Percentiles rank a stretch among this genome's conserved stretches.
phyloP scores from a whole-genome alignment of 2,888 invertebrate genomes.

The Drosophila quinaria region DNA sequence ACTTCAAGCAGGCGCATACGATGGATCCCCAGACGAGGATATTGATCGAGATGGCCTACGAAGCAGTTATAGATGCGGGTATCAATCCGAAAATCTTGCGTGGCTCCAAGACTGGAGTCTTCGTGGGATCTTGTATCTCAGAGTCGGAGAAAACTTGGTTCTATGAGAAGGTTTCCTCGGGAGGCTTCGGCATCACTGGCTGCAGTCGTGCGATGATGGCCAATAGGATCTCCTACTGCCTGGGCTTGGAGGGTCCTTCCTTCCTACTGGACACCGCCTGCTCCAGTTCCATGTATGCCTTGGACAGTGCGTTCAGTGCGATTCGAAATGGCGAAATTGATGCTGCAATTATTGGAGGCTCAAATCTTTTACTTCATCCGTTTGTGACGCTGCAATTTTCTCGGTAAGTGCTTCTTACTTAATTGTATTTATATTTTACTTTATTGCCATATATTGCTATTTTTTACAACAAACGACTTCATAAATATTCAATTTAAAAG shows the following conservation, averaged over 20 bases:
- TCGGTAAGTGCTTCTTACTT: constrained; percentile 85
- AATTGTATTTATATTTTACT: no score
- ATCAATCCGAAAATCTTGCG: constrained; percentile 89
- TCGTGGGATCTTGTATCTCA: constrained; percentile 90
- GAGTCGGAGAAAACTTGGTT: constrained; percentile 91
- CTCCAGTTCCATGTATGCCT: constrained; percentile 95
- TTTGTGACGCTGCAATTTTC: constrained; percentile 95
- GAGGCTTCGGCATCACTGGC: constrained; percentile 87
- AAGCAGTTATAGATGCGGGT: constrained; percentile 92
- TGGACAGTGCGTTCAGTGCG: constrained; percentile 93
- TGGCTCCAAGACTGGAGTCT: constrained; percentile 91
- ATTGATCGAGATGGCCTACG: constrained; percentile 91
- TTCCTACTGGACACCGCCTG: constrained; percentile 97
- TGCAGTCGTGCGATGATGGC: constrained; percentile 97
- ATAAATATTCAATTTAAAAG: no score
- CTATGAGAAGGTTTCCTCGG: constrained; percentile 88
- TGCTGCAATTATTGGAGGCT: constrained; percentile 95
- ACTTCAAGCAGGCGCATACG: constrained; percentile 91
- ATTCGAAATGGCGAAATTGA: constrained; percentile 94
- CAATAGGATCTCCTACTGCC: constrained; percentile 94
- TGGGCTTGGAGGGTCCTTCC: constrained; percentile 95
- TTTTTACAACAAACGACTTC: no score
- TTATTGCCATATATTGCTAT: no score
- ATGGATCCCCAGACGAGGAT: constrained; percentile 93
- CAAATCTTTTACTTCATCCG: constrained; percentile 94